Evolutionary conservation across 92 coral and sea anemone genomes (phyloP), one percentile per base, ranked within the genome.

Genomic region (Epizoanthus ramosus): DNA sequence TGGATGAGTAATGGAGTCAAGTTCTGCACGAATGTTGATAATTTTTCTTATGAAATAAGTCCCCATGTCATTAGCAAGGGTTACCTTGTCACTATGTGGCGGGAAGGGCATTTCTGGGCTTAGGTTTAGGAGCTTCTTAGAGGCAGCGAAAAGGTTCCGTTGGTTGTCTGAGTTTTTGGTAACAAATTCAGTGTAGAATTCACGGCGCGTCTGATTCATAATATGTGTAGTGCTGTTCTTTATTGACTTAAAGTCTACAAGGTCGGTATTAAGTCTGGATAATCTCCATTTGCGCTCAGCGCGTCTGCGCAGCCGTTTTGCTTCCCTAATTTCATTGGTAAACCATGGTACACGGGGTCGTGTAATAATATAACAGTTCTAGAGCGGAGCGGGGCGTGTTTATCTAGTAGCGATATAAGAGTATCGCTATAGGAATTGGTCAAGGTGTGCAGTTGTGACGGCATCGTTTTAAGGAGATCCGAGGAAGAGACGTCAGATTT

Each of bases 251-350:
- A 22, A 28, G 17, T 3, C 4, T 13, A 16, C n/a, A 17, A 67
- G 24, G 35, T 67, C 47, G n/a, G 43, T 54, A 12, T 12, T 18
- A 8, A 6, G 6, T 68, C 17, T 24, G 8, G 74, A 35, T 0
- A 5, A 17, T 35, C 74, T 19, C 74, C 74, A 68, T 68, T 22
- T 68, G 35, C 53, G 35, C 21, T 68, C 74, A 18, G 74, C 23
- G 18, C 41, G 35, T 7, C 74, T 22, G 16, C 74, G 74, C 8
- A 68, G 56, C 16, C 74, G 35, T 24, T 68, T 68, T 1, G 17
- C 53, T 22, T 68, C 53, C 4, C 41, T 52, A 5, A 68, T 5
- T 5, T 68, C 9, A 31, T 0, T 23, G 41, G 35, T 68, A 37
- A 33, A 39, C 74, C 74, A 68, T 4, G 56, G 74, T n/a, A 63